Percentiles rank a stretch among this genome's conserved stretches.
Evolutionary conservation across 2,113 vertebrate genomes (phyloP).

Genomic region (Trematomus loennbergii): DNA sequence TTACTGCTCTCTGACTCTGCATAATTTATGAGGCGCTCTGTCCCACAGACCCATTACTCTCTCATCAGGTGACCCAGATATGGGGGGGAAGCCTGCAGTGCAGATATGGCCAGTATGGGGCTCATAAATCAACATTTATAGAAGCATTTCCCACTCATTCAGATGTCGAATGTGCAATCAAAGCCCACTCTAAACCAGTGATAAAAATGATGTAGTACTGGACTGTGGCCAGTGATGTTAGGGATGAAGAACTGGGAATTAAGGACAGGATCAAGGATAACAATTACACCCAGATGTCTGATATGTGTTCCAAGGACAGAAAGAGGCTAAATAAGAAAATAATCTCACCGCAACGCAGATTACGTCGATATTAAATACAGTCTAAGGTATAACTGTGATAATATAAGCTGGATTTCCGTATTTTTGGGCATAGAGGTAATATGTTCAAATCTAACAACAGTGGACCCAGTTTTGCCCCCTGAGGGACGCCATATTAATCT

Average conservation of each 20-base stretch:
- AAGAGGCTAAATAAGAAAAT: not conserved
- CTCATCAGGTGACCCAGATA: constrained; percentile 53
- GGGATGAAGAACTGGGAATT: not conserved
- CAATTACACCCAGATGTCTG: not conserved
- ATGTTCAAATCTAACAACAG: too few species aligned
- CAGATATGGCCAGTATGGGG: constrained; percentile 19
- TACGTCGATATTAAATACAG: too few species aligned
- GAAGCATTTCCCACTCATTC: constrained; percentile 15
- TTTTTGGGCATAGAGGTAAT: too few species aligned
- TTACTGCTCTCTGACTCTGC: constrained; percentile 20
- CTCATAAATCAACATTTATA: constrained; percentile 49
- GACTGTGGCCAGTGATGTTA: not conserved
- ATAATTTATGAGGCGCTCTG: constrained; percentile 58
- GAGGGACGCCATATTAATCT: too few species aligned
- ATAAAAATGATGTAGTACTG: constrained; percentile 6
- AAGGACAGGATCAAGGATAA: not conserved
- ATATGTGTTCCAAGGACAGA: not conserved
- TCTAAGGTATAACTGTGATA: too few species aligned
- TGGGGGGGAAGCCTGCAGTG: constrained; percentile 19
- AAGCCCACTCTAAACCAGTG: not conserved
- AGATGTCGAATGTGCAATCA: constrained; percentile 42
- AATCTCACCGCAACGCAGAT: not conserved
- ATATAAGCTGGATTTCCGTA: too few species aligned
- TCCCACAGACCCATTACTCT: constrained; percentile 47
- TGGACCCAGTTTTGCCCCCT: too few species aligned